Base-by-base conservation (phyloP, 2,113 vertebrate genomes). In the chimpanzee (Pan troglodytes) region DNA sequence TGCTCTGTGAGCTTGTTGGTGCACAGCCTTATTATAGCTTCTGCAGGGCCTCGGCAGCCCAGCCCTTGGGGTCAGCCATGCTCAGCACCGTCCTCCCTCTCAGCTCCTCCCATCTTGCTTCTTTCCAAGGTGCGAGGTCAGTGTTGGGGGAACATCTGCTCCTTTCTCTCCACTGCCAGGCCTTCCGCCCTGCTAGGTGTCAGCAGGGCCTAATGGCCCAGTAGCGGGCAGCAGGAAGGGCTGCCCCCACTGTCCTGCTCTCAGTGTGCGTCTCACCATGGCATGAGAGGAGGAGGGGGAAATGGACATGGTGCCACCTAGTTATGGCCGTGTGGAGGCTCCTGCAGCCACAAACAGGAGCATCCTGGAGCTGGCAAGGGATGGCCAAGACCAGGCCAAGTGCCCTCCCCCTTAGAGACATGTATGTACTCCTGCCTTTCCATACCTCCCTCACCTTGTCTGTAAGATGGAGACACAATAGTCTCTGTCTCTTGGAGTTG, bases 401-500 rank as follows among this genome's bases (percentile, higher is more conserved):
- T 0, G 3, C 9, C 81, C 32, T 57, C 52, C 25, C 38, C 38
- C 59, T 90, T 22, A 38, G 50, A 72, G 32, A 43, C 1, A 16
- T 50, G 3, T 48, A 25, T 14, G 32, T 38, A 14, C 10, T 13
- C 43, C n/a, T 85, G 88, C 59, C 38, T n/a, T 4, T 61, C 68
- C 38, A 7, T 1, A 8, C 12, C 38, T 76, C 32, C 55, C 32
- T 78, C 0, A 11, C 45, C 75, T 30, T 32, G 10, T 30, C 59
- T 6, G 27, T n/a, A 9, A 30, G 2, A 9, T 6, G 27, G 88
- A 5, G 80, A 35, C 30, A 2, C 18, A 59, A 10, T 20, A 22
- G 38, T 11, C 18, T 1, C 57, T n/a, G 3, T 67, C 0, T 0
- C 45, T 18, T 11, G 25, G 59, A 23, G 61, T 2, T 1, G 23